Evolutionary conservation across 2,797 vertebrate genomes (phyloP), one percentile per base, ranked within the genome.

Genomic region (Emydoidea blandingii): DNA sequence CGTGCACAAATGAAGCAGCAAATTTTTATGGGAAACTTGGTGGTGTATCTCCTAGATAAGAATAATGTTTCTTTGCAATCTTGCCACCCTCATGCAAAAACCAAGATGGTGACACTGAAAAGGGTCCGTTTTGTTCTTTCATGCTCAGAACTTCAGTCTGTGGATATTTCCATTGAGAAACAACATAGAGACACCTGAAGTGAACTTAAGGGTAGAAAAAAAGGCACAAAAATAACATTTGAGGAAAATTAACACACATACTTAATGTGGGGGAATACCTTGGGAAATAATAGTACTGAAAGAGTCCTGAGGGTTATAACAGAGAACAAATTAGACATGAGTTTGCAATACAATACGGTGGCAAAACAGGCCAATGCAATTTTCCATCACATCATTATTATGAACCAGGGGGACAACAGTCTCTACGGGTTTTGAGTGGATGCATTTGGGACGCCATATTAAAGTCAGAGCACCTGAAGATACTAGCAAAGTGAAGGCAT

Each of bases 311-410:
- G 81, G 86, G 12, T 54, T 3, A 41, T 65, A 59, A 23, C 27
- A 14, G 25, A 76, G 41, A 76, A 47, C 72, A 44, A 76, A 29
- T 41, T 21, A 15, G 83, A 59, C 19, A 1, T 3, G 54, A 83
- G 37, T 84, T 47, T 76, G 37, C 72, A 65, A 81, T 62, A 54
- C 68, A 53, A 86, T 25, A 81, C 25, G 1, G 8, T 78, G 11
- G 53, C 5, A 1, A 27, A 2, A 15, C 1, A 1, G 34, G 68
- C 76, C 44, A 81, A 85, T 84, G 49, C 27, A 3, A 31, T 44
- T 81, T 15, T 11, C 89, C 0, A 0, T 44, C 11, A 6, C 41
- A 29, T 6, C 68, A 25, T 1, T 0, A 49, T 31, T 86, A 31
- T 0, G 16, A 74, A 76, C 1, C 23, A 47, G 81, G 57, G n/a